phyloP scores from a whole-genome alignment of 2,113 vertebrate species.

The Notarius lentiginosus region DNA sequence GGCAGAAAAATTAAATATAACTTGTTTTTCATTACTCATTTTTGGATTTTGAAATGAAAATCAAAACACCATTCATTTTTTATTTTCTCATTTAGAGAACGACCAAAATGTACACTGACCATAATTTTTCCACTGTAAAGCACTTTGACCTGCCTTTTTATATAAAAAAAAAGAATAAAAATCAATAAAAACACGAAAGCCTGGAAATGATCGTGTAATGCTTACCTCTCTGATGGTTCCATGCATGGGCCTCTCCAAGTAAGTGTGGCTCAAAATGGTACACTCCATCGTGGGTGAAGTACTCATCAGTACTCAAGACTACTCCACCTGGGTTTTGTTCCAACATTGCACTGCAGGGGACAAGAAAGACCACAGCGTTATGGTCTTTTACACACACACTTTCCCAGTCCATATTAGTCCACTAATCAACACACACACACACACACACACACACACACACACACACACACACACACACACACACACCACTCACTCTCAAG shows the following conservation, averaged over 20 bases:
- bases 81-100: no score
- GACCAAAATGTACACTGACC: no score
- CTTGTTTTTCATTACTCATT: no score
- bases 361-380: conserved; percentile 25
- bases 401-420: no score
- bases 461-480: no score
- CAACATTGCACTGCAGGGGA: conserved; percentile 77
- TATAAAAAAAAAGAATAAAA: no score
- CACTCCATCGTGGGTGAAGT: conserved; percentile 78
- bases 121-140: neutral
- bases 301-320: conserved; percentile 90
- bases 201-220: neutral
- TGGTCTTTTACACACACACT: neutral
- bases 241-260: conserved; percentile 88
- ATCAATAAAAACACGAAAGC: no score
- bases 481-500: no score
- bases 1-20: no score
- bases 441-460: neutral
- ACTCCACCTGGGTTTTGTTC: conserved; percentile 84
- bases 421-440: neutral
- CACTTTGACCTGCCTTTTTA: neutral
- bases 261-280: conserved; percentile 79
- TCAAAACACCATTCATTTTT: no score
- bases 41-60: no score
- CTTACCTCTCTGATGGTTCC: conserved; percentile 91